Conservation (phyloP, 2,888 invertebrate species). For the Rutpela maculata region DNA sequence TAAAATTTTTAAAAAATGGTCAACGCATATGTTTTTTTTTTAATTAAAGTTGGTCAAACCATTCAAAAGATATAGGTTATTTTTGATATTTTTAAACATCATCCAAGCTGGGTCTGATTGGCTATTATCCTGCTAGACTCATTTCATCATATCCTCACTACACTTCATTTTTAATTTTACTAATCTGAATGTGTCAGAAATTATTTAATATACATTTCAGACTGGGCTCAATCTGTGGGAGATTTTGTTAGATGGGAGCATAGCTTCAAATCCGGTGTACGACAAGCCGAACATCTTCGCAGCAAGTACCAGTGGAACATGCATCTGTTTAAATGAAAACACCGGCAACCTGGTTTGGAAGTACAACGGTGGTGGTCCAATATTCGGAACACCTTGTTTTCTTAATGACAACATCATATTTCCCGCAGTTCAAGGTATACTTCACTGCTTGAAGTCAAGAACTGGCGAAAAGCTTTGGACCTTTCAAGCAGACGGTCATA, state of each 20-base stretch:
- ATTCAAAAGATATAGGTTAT: too few species aligned
- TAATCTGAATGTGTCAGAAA: neutral
- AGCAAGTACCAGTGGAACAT: constrained; percentile 79
- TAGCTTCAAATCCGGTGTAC: constrained; percentile 75
- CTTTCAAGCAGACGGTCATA: constrained; percentile 70
- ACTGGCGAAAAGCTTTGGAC: constrained; percentile 47
- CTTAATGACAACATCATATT: constrained; percentile 73
- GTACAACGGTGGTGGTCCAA: constrained; percentile 77
- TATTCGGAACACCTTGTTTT: constrained; percentile 81
- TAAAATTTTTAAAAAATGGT: too few species aligned
- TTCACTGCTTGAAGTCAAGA: constrained; percentile 75
- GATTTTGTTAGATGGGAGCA: constrained; percentile 72
- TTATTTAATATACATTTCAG: constrained; percentile 71
- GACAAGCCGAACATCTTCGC: constrained; percentile 72
- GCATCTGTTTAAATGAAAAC: constrained; percentile 73
- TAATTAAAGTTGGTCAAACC: too few species aligned
- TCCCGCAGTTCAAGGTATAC: constrained; percentile 76
- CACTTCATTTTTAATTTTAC: too few species aligned
- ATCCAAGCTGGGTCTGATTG: too few species aligned
- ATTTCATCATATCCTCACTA: too few species aligned
- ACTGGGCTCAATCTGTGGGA: constrained; percentile 73
- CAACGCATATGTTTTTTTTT: too few species aligned
- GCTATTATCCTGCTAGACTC: too few species aligned
- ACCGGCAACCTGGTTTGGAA: constrained; percentile 79
- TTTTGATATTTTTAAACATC: too few species aligned